Evolutionary conservation across 2,888 invertebrate species (phyloP).

Genomic region (Lasioglossum morio): DNA sequence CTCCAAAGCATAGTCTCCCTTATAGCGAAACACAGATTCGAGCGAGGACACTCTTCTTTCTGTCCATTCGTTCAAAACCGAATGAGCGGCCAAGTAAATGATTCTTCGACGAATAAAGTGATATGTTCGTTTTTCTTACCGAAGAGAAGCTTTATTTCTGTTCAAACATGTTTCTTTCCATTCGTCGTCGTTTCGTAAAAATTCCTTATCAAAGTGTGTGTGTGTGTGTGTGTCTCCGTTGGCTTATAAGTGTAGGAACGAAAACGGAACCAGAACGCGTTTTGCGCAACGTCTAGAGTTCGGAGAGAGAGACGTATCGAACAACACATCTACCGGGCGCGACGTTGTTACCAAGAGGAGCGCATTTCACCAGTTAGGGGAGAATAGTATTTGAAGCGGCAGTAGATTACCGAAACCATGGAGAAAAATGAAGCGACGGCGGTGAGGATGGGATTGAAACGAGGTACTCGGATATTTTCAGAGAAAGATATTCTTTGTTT

Average conservation of each 20-base stretch:
- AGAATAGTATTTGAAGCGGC: slow-evolving; percentile 23
- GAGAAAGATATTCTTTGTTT: slow-evolving; percentile 27
- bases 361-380: slow-evolving; percentile 16
- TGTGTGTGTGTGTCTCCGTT: slow-evolving; percentile 5
- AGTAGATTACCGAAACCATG: not conserved
- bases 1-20: slow-evolving; percentile 26
- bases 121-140: slow-evolving; percentile 30
- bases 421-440: slow-evolving; percentile 7
- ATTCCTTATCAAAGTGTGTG: slow-evolving; percentile 22
- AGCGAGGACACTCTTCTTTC: not conserved
- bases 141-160: slow-evolving; percentile 24
- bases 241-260: slow-evolving; percentile 18
- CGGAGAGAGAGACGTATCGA: not conserved
- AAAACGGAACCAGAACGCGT: slow-evolving; percentile 20
- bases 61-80: too few species aligned
- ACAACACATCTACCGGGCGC: not conserved
- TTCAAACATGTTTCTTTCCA: slow-evolving; percentile 27
- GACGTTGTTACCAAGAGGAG: not conserved
- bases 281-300: not conserved
- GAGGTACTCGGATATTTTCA: slow-evolving; percentile 15
- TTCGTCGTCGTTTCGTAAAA: slow-evolving; percentile 29
- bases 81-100: not conserved
- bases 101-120: slow-evolving; percentile 18
- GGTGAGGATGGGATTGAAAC: not conserved
- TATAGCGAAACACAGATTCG: not conserved